Percentiles rank a stretch among this genome's conserved stretches.
phyloP scores from a whole-genome alignment of 2,888 invertebrate species.

The Aquatica leii region DNA sequence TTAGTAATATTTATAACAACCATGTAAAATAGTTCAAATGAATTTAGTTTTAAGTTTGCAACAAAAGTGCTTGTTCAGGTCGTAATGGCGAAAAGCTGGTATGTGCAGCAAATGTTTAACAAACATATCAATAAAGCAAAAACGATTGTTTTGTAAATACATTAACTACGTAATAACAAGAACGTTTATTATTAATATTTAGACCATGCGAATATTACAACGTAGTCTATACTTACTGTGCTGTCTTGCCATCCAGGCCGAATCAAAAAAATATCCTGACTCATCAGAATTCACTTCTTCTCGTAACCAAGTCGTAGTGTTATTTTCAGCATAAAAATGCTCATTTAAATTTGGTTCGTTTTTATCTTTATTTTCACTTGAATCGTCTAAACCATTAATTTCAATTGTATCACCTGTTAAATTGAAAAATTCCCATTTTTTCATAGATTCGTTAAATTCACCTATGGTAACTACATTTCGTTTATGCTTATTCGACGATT shows the following conservation, averaged over 20 bases:
- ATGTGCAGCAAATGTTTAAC: no score
- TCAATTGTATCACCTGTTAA: conserved; percentile 62
- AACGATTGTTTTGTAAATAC: no score
- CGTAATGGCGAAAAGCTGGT: no score
- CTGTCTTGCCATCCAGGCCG: conserved; percentile 56
- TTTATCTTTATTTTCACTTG: conserved; percentile 16
- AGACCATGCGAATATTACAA: no score
- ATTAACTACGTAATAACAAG: no score
- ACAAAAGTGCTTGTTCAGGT: no score
- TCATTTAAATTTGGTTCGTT: conserved; percentile 25
- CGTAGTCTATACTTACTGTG: no score
- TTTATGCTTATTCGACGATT: conserved; percentile 11
- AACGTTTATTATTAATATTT: no score
- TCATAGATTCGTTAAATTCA: conserved; percentile 10
- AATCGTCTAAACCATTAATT: conserved; percentile 49
- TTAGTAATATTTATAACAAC: no score
- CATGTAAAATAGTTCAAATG: no score
- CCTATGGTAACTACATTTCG: conserved; percentile 5
- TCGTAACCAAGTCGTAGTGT: conserved; percentile 43
- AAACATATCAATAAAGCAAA: no score
- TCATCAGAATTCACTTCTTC: conserved; percentile 55
- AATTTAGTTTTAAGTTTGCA: no score
- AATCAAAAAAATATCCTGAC: conserved; percentile 61
- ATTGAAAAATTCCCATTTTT: conserved; percentile 55
- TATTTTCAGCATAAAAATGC: conserved; percentile 24